A percentile compares a stretch with the other conserved stretches of the same genome.
Conservation (phyloP, 30 jellyfish, hydroid and myxozoan genomes). For the Phacellophora camtschatica region DNA sequence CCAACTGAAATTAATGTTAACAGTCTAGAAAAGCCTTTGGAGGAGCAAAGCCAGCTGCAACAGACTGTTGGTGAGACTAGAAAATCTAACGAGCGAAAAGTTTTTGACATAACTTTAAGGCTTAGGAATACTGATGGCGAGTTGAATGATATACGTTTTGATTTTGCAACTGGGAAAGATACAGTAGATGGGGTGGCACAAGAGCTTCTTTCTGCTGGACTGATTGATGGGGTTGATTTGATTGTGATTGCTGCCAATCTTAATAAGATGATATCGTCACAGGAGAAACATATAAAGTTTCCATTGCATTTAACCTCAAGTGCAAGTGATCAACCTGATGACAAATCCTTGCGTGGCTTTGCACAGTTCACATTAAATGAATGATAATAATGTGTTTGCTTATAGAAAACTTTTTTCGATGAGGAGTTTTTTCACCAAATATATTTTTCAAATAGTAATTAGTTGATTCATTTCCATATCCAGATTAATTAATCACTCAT, state of each 20-base stretch:
- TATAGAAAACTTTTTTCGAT: background rate
- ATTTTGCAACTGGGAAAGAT: slow-evolving; percentile 81
- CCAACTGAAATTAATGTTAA: background rate
- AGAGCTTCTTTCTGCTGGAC: slow-evolving; percentile 96
- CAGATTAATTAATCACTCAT: too few species aligned
- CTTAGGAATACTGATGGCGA: slow-evolving; percentile 85
- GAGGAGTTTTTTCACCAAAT: background rate
- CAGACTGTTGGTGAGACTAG: background rate
- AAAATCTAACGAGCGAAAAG: slow-evolving; percentile 33
- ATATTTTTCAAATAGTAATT: too few species aligned
- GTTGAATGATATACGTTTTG: slow-evolving; percentile 94
- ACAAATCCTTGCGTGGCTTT: slow-evolving; percentile 81
- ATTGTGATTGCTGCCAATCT: slow-evolving; percentile 95
- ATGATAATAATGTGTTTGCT: background rate
- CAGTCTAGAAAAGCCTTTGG: background rate
- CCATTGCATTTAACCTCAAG: slow-evolving; percentile 43
- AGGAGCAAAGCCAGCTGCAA: background rate
- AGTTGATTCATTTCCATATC: too few species aligned
- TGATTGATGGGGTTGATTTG: slow-evolving; percentile 93
- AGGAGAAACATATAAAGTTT: slow-evolving; percentile 52
- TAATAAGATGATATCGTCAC: slow-evolving; percentile 68
- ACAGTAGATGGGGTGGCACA: slow-evolving; percentile 97
- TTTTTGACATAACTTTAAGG: slow-evolving; percentile 78
- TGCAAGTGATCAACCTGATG: slow-evolving; percentile 81
- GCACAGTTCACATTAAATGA: slow-evolving; percentile 91